Base-by-base conservation (phyloP, 2,797 vertebrate species). In the Acanthis flammea region DNA sequence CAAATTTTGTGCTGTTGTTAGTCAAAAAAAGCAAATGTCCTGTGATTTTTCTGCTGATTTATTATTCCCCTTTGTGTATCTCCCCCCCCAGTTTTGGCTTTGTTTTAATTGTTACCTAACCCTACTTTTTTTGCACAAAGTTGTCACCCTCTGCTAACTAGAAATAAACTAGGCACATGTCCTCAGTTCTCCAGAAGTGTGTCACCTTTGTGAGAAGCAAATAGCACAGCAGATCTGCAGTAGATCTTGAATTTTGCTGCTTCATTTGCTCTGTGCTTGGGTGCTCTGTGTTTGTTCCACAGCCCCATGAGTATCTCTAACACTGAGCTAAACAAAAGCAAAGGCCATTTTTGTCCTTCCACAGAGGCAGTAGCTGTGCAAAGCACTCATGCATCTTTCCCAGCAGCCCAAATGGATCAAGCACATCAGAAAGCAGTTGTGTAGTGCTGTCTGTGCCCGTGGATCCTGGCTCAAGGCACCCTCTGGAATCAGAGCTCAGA, bases 401-500 rank as follows among this genome's bases (percentile, higher is more conserved):
- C 35, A 55, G 22, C 30, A 12, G 14, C 42, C 47, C 50, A 47
- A 19, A 68, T 62, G 39, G 62, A 70, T 74, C 31, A 25, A 37
- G 79, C 60, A 39, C 62, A 53, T 75, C 33, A 65, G 75, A 47
- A 70, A 60, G 39, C 22, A 31, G 47, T 48, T 47, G 31, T 54
- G 5, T 11, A 44, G 77, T n/a, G 6, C 41, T 89, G 63, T 41
- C 55, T 82, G 73, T 95, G 92, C 62, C 90, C 63, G 3, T 27
- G 94, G 92, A 75, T 86, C 60, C 80, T 88, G 31, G 73, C 92
- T 81, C 5, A 5, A 68, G 75, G 90, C 82, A 86, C 83, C 62
- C 86, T 92, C 90, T 88, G 86, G 74, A 96, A 77, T 74, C 80
- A 87, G 62, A 60, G 77, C 93, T 85, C 71, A 67, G 74, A 88